Evolutionary conservation across 2,888 invertebrate species (phyloP), one percentile per base, ranked within the genome.

Genomic region (Pocota personata): DNA sequence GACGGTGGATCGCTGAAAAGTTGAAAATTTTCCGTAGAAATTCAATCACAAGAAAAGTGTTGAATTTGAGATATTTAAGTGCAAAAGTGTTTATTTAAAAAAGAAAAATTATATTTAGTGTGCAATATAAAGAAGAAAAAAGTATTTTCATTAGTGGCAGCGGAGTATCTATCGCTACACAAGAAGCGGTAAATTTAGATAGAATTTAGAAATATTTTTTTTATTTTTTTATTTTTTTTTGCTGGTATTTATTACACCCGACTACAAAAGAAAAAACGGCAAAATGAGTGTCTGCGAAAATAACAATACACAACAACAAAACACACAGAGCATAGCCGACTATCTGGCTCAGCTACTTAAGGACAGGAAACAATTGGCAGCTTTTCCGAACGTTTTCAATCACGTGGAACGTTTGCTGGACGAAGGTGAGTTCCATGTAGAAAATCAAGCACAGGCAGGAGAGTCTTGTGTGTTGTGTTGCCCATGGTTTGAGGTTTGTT

Each of bases 301-400:
- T 89, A 92, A 91, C 89, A 90, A 89, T 89, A 89, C 90, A 76
- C 91, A 91, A 88, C 92, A 91, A 89, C 95, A 95, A 91, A 97
- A 96, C 93, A 97, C 97, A 94, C 97, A 98, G 94, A 98, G 97
- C 94, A 97, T 98, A 95, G 98, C 99, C 94, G 99, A 99, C 95
- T 99, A 99, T 95, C 95, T 99, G 95, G 98, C 99, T 93, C 99
- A 99, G 95, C 96, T 99, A 94, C 95, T 99, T 93, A 99, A 99
- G 95, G 99, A 99, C 95, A 98, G 99, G 95, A 99, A 99, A 95
- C 99, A 99, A 95, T 95, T 99, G 93, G 98, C 98, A 92, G 99
- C 99, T 93, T 98, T 99, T 94, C 99, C 99, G 90, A 99, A 98
- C 95, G 98, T 99, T 93, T 99, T 99, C 95, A 96, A 98, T 94